These are phyloP conservation scores for Carabus problematicus DNA, from an alignment of 2,888 invertebrate species.

Conservation along the genomic window DNA sequence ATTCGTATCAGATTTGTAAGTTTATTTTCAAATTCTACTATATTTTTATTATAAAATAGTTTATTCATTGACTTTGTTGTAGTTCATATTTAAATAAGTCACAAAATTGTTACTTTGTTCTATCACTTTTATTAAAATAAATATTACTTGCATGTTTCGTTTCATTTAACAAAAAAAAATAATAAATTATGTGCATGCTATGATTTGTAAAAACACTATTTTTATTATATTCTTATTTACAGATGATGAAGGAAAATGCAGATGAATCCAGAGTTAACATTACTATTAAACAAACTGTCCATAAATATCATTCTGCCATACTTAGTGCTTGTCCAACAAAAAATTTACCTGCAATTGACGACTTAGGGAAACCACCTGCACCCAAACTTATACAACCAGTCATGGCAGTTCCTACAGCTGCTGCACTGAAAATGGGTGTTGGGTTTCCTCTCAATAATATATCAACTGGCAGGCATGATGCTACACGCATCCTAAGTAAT, in stretches of 20 bases:
- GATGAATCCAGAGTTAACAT: constrained; percentile 69
- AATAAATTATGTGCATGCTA: too few relatives aligned
- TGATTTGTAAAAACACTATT: neutral
- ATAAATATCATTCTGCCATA: constrained; percentile 69
- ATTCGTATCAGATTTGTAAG: constrained; percentile 57
- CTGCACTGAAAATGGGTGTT: constrained; percentile 85
- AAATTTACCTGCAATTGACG: constrained; percentile 66
- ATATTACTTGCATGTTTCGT: too few relatives aligned
- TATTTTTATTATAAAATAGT: too few relatives aligned
- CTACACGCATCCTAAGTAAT: constrained; percentile 71
- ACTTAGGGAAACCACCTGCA: constrained; percentile 60
- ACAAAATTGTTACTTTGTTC: too few relatives aligned
- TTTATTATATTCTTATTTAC: constrained; percentile 38
- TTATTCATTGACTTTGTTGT: too few relatives aligned
- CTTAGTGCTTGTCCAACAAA: constrained; percentile 68
- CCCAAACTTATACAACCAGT: constrained; percentile 58
- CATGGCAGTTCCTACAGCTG: constrained; percentile 80
- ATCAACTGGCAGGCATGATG: constrained; percentile 71
- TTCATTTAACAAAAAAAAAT: constrained; percentile 3
- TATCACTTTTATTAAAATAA: too few relatives aligned
- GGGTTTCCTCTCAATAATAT: constrained; percentile 81
- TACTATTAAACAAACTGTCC: constrained; percentile 67
- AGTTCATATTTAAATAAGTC: too few relatives aligned
- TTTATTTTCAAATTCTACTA: too few relatives aligned
- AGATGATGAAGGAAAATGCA: constrained; percentile 68